Percentiles rank a stretch among this genome's conserved stretches.
These are phyloP conservation scores for Trilocha varians DNA, from an alignment of 2,888 invertebrate species.

Conservation along the genomic window DNA sequence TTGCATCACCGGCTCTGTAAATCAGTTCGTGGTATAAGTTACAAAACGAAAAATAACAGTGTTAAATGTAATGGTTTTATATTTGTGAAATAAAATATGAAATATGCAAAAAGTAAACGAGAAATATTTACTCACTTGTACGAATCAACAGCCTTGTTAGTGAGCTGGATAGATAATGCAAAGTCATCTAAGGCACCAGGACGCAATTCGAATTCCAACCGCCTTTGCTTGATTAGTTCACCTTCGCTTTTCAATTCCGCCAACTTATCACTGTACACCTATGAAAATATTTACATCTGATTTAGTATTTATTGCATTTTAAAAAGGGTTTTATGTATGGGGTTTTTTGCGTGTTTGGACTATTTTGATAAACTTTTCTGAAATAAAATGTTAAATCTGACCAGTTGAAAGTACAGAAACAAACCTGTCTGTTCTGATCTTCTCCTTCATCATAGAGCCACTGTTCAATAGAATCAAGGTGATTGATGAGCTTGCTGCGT, in stretches of 20 bases:
- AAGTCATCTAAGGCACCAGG: slow-evolving; percentile 87
- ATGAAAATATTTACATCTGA: slow-evolving; percentile 15
- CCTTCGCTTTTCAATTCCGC: slow-evolving; percentile 81
- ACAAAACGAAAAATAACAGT: not conserved
- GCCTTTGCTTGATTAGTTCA: slow-evolving; percentile 90
- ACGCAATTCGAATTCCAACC: slow-evolving; percentile 85
- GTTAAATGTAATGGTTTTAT: not conserved
- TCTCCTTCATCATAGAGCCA: slow-evolving; percentile 98
- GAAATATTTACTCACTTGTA: slow-evolving; percentile 73
- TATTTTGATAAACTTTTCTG: too few species aligned
- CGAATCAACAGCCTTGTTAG: slow-evolving; percentile 85
- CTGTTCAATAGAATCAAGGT: slow-evolving; percentile 89
- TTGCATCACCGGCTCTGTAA: slow-evolving; percentile 76
- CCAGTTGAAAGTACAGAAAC: slow-evolving; percentile 26
- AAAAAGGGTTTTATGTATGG: too few species aligned
- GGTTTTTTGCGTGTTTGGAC: too few species aligned
- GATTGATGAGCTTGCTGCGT: slow-evolving; percentile 73
- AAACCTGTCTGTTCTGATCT: slow-evolving; percentile 80
- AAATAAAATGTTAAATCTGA: not conserved
- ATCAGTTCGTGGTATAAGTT: not conserved
- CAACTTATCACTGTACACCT: slow-evolving; percentile 77
- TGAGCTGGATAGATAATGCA: slow-evolving; percentile 81
- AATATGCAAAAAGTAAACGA: too few species aligned
- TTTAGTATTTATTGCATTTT: too few species aligned
- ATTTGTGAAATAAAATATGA: too few species aligned